Evolutionary conservation across 2,888 invertebrate species (phyloP), one percentile per base, ranked within the genome.

Genomic region (Tinea semifulvella): DNA sequence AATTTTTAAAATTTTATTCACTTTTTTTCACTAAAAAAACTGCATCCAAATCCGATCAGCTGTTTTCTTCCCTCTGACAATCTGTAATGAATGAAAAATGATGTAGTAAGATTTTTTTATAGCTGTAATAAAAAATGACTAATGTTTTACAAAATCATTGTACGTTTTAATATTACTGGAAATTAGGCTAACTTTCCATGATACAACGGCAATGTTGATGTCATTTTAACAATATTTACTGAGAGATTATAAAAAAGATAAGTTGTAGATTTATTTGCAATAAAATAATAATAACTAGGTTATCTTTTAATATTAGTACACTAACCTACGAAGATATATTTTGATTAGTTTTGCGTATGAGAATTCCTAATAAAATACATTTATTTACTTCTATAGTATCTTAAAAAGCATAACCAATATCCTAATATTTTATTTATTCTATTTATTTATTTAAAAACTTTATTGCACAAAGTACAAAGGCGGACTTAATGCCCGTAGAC

Each of bases 201-300:
- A 31, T n/a, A 31, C n/a, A n/a, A n/a, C n/a, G n/a, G n/a, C n/a
- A n/a, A n/a, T 13, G 31, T 31, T 31, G 31, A 31, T 31, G 31
- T 31, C 31, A 31, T 13, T 27, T 27, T 11, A 31, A 14, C 11
- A 31, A 31, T 31, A 31, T 31, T 31, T 31, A 14, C 14, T 13
- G 11, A 31, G 2, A 31, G 7, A 31, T 13, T 7, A 31, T 13
- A n/a, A 31, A 13, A 6, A 3, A 11, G 6, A 13, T 31, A n/a
- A 3, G 8, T 8, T 22, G 25, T 22, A 22, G 6, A 22, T 6
- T 26, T 26, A 26, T 26, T 11, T 26, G n/a, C n/a, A n/a, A n/a
- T n/a, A n/a, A n/a, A n/a, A n/a, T n/a, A n/a, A n/a, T n/a, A n/a
- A n/a, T n/a, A n/a, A n/a, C n/a, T n/a, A n/a, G n/a, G n/a, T n/a